Base-by-base conservation (phyloP, 2,888 invertebrate species). In the Eupelmus urozonus region DNA sequence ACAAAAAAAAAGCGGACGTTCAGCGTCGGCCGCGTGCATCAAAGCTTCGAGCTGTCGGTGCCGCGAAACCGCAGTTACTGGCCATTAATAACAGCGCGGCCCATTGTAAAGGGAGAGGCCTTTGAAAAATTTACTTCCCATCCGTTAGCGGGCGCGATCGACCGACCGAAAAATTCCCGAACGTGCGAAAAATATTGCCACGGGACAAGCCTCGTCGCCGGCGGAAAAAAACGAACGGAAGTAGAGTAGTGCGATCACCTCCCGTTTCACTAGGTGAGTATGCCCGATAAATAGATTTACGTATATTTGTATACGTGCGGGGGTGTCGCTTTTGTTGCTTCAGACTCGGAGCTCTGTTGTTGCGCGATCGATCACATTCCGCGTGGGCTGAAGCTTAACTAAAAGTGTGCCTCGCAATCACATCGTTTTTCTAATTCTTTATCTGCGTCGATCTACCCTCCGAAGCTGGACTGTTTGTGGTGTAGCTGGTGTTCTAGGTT, bases 61-160 rank as follows among this genome's bases (percentile, higher is more conserved):
- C 23, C 13, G 16, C 3, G 20, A 42, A 51, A 57, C 55, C 25
- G 51, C 57, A 20, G 34, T 42, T 57, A 29, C 34, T n/a, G 5
- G 34, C 69, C 70, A 76, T 63, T 70, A 63, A 63, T 70, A 70
- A 70, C 42, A 9, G 2, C 18, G 65, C 51, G 25, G 25, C 25
- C 16, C 20, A 42, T 63, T 11, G 25, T 55, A 20, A 42, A 55
- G 34, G 20, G 53, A 55, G 7, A 60, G 42, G 11, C 62, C 23
- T 67, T 74, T 62, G 55, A 69, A 69, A 69, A 55, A 76, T 76
- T 67, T 69, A 69, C 76, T 62, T 62, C 42, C 13, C 63, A 18
- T 59, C 42, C 23, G 49, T 29, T 51, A 34, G 51, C 20, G 18
- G 9, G 49, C 18, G 4, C 13, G 18, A 25, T 45, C 27, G 18